phyloP scores from a whole-genome alignment of 2,888 invertebrate genomes.

The Polymixis lichenea region DNA sequence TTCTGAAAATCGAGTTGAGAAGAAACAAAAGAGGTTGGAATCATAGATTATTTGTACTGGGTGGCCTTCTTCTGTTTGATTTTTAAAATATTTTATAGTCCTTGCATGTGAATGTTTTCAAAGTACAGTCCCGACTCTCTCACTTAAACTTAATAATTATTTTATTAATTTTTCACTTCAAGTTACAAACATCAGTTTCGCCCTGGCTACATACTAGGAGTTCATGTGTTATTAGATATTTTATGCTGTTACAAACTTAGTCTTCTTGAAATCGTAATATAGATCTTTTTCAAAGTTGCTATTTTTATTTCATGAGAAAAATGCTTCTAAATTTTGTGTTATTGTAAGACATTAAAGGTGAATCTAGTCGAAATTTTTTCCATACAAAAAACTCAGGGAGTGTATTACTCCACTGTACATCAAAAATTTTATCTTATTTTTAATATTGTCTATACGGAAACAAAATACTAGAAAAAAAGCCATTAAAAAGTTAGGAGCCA shows the following conservation, averaged over 20 bases:
- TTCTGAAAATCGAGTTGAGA: no score
- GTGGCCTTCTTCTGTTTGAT: not conserved
- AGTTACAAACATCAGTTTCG: no score
- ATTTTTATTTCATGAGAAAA: not conserved
- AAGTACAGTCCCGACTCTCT: not conserved
- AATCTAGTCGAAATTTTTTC: no score
- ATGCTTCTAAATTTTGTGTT: not conserved
- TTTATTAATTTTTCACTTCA: no score
- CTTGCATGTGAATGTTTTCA: not conserved
- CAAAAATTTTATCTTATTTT: no score
- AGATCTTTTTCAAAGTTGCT: not conserved
- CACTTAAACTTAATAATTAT: no score
- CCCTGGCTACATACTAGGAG: no score
- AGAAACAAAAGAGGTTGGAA: not conserved
- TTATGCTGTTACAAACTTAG: not conserved
- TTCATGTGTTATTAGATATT: not conserved
- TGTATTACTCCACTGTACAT: no score
- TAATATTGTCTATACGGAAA: no score
- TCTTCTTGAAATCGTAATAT: not conserved
- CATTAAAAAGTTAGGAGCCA: no score
- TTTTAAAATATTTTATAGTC: not conserved
- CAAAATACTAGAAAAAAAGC: no score
- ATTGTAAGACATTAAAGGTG: not conserved
- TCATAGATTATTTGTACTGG: not conserved
- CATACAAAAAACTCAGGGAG: no score